Base-by-base conservation (phyloP, 2,797 vertebrate genomes). In the Neoniphon sammara region DNA sequence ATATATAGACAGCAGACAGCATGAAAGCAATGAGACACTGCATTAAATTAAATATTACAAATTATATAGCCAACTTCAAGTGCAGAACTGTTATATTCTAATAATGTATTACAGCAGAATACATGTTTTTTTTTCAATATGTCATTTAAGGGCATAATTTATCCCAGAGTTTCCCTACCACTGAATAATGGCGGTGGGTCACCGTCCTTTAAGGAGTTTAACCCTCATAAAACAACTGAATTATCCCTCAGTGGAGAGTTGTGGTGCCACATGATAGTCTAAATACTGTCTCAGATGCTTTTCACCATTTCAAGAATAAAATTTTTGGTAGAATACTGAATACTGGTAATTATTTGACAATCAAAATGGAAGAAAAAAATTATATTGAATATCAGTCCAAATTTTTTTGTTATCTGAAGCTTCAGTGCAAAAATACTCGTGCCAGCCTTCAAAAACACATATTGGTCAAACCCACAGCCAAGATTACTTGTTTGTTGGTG, bases 401-500 rank as follows among this genome's bases (percentile, higher is more conserved):
- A 76, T 27, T 53, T 1, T n/a, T 18, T 7, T 23, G 9, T 72
- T 54, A 44, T 58, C 58, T 7, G 7, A 21, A 34, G 39, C 39
- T 42, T 14, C 11, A 8, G 70, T 30, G 75, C 70, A 77, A 42
- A 86, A 70, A 84, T 82, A 76, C 36, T 53, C 50, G 30, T 18
- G 1, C 17, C 47, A 63, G 67, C 46, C 66, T 66, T 68, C 49
- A 65, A 49, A 39, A 66, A 54, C 46, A 66, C 49, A 53, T 81
- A 42, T 85, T 61, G 39, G 12, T 20, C 55, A 64, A 57, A 27
- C 34, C 0, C 2, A 56, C 5, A 61, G 66, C 69, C 84, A 81
- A 55, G 15, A 65, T 57, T 14, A 4, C 82, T 58, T 8, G 61
- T 84, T 87, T 66, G 72, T 57, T 73, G 80, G 74, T 66, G 80